Conservation (phyloP, 2,797 vertebrate species). For the Falco novaeseelandiae region DNA sequence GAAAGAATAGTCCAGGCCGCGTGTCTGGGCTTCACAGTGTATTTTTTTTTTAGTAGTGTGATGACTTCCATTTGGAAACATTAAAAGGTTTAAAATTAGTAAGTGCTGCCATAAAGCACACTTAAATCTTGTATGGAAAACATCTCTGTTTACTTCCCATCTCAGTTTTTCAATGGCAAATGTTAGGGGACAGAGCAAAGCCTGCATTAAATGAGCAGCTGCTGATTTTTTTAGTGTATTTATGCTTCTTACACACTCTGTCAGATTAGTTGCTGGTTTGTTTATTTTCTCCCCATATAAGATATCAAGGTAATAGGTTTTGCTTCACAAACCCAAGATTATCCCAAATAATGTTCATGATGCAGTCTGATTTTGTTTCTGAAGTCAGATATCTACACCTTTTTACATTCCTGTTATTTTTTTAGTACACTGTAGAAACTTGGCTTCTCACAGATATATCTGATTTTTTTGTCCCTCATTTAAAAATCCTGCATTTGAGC, state of each 20-base stretch:
- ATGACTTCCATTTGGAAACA: neutral
- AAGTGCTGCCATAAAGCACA: neutral
- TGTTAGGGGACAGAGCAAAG: neutral
- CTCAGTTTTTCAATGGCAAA: neutral
- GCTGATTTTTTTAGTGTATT: neutral
- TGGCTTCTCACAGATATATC: neutral
- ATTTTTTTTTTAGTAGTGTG: neutral
- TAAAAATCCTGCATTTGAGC: neutral
- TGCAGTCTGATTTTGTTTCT: neutral
- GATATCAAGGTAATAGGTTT: neutral
- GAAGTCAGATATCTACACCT: neutral
- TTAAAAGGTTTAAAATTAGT: neutral
- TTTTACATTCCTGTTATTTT: neutral
- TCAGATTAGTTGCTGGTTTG: neutral
- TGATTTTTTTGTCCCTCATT: neutral
- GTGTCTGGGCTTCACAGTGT: neutral
- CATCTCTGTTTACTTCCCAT: neutral
- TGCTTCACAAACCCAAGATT: neutral
- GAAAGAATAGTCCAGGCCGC: neutral
- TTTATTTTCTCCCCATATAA: neutral
- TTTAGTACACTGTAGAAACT: neutral
- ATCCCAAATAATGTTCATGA: neutral
- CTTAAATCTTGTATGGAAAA: neutral
- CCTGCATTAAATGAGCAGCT: neutral
- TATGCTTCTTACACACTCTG: neutral